Evolutionary conservation across 2,888 invertebrate genomes (phyloP), one percentile per base, ranked within the genome.

Genomic region (Orthosia gothica): DNA sequence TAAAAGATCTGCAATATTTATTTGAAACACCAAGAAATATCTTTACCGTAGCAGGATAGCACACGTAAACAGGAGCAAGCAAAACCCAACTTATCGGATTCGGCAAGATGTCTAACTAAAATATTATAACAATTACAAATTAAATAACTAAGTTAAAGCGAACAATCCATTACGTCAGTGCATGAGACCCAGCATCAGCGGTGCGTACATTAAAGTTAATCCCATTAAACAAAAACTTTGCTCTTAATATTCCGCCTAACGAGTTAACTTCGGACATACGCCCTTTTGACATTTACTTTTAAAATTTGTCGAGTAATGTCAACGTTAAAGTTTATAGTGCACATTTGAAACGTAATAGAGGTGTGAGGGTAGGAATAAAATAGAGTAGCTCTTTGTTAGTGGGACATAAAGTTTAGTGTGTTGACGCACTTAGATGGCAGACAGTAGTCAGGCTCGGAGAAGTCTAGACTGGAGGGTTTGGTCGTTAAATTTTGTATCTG

Each of bases 191-290:
- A 88, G 90, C 89, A 85, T 85, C 79, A 74, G 55, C 61, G 55
- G 26, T 75, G 62, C 63, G 80, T 86, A 89, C 91, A 92, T 93
- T 93, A 90, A 93, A 92, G 91, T 93, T 93, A 79, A 82, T 84
- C 76, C 90, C 93, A 92, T 95, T 93, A 93, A 88, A 91, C 91
- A 92, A 92, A 93, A 95, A 95, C 94, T 95, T 95, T 94, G 81
- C 93, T 92, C 91, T 93, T 94, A 93, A 94, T 93, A 94, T 91
- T 94, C 90, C 86, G 91, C 88, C 87, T 93, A 95, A 95, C 91
- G 95, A 94, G 93, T 87, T 91, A 94, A 95, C 93, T 95, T 94
- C 82, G 85, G 69, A 83, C 90, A 88, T 89, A 85, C 84, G 88
- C 86, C 89, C 90, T 91, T 90, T 83, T 84, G 91, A 90, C 89